A percentile compares a stretch with the other conserved stretches of the same genome.
These are phyloP conservation scores for Amazona vittata DNA, from an alignment of 2,113 vertebrate genomes.

Conservation along the genomic window DNA sequence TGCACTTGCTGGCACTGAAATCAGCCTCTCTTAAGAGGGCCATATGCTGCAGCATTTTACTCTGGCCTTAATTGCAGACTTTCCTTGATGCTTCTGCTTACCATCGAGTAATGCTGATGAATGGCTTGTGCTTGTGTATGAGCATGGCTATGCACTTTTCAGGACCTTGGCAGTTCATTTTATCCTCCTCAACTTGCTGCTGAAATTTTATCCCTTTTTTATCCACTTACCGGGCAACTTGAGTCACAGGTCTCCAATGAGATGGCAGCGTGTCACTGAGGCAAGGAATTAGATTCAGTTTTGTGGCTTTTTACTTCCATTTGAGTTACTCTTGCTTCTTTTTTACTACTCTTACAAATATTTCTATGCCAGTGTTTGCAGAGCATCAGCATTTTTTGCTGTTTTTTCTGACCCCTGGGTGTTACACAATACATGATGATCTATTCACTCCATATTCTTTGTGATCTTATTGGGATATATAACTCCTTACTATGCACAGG, in stretches of 20 bases:
- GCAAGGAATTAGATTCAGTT: background rate
- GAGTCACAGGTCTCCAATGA: background rate
- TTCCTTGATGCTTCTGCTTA: background rate
- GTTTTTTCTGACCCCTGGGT: background rate
- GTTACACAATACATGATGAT: background rate
- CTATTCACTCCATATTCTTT: background rate
- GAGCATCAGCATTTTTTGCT: background rate
- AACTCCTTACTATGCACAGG: background rate
- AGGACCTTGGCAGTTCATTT: background rate
- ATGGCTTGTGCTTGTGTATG: background rate
- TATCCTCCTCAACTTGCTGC: background rate
- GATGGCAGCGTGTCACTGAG: background rate
- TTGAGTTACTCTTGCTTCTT: background rate
- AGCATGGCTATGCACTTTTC: background rate
- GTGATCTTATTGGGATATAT: background rate
- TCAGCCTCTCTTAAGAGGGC: background rate
- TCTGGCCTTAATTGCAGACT: background rate
- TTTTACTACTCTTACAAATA: background rate
- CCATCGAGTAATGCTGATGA: background rate
- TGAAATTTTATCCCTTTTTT: background rate
- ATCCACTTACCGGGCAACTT: background rate
- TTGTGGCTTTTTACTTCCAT: background rate
- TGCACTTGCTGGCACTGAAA: background rate
- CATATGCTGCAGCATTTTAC: background rate
- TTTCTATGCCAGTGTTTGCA: background rate